Evolutionary conservation across 2,888 invertebrate species (phyloP).

Genomic region (Cinara cedri): DNA sequence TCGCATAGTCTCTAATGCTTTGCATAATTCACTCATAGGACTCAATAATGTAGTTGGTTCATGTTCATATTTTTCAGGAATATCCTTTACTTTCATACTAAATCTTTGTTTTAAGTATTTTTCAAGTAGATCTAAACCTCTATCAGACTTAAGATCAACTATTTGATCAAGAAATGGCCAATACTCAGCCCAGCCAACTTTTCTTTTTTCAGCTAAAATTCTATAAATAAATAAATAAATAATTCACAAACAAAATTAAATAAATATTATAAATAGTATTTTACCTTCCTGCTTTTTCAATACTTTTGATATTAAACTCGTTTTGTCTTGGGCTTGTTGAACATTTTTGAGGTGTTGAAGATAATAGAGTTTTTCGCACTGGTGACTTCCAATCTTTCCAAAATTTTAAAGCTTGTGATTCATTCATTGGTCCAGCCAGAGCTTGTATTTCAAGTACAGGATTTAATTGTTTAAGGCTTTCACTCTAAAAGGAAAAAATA

Average conservation of each 20-base stretch:
- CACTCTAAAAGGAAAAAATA: constrained; percentile 26
- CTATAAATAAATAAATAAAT: constrained; percentile 64
- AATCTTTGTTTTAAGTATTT: constrained; percentile 71
- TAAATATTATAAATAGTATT: constrained; percentile 2
- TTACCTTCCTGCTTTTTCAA: constrained; percentile 82
- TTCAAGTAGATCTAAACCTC: constrained; percentile 79
- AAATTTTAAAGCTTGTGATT: constrained; percentile 73
- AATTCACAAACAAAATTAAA: constrained; percentile 27
- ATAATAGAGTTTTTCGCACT: constrained; percentile 40
- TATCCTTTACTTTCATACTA: constrained; percentile 64
- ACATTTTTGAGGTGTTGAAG: constrained; percentile 46
- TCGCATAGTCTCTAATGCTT: constrained; percentile 66
- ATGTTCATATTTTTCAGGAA: constrained; percentile 55
- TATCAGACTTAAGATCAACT: constrained; percentile 75
- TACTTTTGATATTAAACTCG: constrained; percentile 72
- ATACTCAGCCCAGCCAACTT: constrained; percentile 86
- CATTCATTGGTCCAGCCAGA: constrained; percentile 90
- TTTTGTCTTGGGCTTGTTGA: constrained; percentile 13
- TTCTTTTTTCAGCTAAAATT: constrained; percentile 73
- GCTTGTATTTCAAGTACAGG: constrained; percentile 80
- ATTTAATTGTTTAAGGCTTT: constrained; percentile 68
- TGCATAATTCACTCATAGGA: constrained; percentile 70
- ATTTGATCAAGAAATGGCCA: constrained; percentile 89
- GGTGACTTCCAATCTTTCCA: constrained; percentile 75
- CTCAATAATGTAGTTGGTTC: constrained; percentile 62